Conservation (phyloP, 2,888 invertebrate genomes). For the Barypeithes pellucidus region DNA sequence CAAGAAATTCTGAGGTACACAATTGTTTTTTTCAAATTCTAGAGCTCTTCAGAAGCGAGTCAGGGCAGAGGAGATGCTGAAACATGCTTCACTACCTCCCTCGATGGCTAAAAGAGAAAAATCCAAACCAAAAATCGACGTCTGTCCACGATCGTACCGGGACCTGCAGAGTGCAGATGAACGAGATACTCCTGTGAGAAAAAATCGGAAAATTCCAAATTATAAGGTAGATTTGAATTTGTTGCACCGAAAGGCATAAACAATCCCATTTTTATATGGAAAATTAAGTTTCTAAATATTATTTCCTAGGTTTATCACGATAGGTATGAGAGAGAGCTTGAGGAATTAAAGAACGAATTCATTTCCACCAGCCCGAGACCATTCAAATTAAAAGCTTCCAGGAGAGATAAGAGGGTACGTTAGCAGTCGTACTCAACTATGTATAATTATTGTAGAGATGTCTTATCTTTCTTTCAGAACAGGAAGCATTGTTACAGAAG, state of each 20-base stretch:
- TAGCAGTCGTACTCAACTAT: no score
- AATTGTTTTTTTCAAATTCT: slow-evolving; percentile 7
- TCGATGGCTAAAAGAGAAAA: slow-evolving; percentile 79
- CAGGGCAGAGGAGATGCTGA: slow-evolving; percentile 80
- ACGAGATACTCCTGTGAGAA: slow-evolving; percentile 50
- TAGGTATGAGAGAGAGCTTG: slow-evolving; percentile 66
- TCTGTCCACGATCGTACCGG: slow-evolving; percentile 66
- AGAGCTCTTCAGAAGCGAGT: slow-evolving; percentile 80
- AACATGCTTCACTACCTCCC: slow-evolving; percentile 78
- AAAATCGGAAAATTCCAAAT: slow-evolving; percentile 60
- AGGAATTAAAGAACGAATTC: slow-evolving; percentile 70
- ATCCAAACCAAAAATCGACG: slow-evolving; percentile 62
- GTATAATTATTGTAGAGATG: neutral
- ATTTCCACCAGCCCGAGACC: slow-evolving; percentile 63
- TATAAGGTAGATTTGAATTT: no score
- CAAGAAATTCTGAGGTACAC: neutral
- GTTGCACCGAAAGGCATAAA: no score
- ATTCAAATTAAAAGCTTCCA: slow-evolving; percentile 73
- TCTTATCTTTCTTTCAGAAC: slow-evolving; percentile 7
- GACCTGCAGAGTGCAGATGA: slow-evolving; percentile 60
- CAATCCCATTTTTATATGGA: no score
- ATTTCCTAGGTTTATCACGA: slow-evolving; percentile 65
- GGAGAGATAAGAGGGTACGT: slow-evolving; percentile 50
- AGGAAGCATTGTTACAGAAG: slow-evolving; percentile 55
- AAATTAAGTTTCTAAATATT: no score